A percentile compares a stretch with the other conserved stretches of the same genome.
phyloP scores from a whole-genome alignment of 2,113 vertebrate species.

The Upupa epops region DNA sequence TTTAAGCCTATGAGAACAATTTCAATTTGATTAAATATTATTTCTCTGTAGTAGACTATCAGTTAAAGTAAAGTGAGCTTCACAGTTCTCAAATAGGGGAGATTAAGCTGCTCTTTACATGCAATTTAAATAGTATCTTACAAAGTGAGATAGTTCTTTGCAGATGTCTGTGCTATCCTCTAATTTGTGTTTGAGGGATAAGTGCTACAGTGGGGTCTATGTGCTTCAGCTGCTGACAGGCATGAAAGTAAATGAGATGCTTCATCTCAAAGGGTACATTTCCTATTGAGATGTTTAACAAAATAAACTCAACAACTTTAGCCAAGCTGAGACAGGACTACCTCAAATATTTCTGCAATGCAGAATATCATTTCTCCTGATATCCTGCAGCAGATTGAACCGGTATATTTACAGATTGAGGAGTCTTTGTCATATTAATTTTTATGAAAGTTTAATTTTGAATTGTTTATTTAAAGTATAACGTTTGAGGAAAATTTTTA shows the following conservation, averaged over 20 bases:
- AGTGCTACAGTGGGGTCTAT: not conserved
- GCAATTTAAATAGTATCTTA: not conserved
- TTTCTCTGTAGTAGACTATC: not conserved
- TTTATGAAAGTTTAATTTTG: not conserved
- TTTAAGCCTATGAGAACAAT: not conserved
- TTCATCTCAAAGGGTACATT: not conserved
- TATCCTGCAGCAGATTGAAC: not conserved
- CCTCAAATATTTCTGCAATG: slow-evolving; percentile 6
- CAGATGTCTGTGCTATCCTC: not conserved
- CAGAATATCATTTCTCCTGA: not conserved
- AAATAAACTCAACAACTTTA: not conserved
- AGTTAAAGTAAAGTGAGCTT: not conserved
- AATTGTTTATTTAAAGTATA: not conserved
- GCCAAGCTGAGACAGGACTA: not conserved
- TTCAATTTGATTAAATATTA: not conserved
- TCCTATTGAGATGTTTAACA: slow-evolving; percentile 17
- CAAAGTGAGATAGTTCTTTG: not conserved
- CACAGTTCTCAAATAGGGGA: not conserved
- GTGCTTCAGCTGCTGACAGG: not conserved
- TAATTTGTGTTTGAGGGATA: not conserved
- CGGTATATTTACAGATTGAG: not conserved
- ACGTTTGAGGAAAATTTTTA: not conserved
- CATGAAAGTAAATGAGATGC: slow-evolving; percentile 24
- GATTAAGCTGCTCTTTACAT: not conserved
- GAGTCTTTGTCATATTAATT: not conserved